Percentiles rank a stretch among this genome's conserved stretches.
Conservation (phyloP, 2,797 vertebrate species). For the Ptychadena robeensis region DNA sequence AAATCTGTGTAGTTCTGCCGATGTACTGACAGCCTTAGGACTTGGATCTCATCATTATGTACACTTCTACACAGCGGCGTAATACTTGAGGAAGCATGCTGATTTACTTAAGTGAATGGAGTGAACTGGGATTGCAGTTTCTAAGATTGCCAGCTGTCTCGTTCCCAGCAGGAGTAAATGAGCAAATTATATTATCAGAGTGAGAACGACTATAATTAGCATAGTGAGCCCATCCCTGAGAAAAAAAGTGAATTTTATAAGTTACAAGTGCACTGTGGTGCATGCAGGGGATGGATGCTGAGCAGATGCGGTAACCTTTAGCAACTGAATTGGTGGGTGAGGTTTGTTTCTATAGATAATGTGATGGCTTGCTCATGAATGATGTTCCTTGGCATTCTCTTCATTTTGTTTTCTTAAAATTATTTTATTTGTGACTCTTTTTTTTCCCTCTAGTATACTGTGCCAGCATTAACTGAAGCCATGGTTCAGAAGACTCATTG, state of each 20-base stretch:
- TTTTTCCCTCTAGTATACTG: too few species aligned
- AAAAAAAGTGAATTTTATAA: conserved; percentile 3
- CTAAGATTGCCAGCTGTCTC: conserved; percentile 36
- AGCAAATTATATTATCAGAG: conserved; percentile 20
- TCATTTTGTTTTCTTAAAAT: too few species aligned
- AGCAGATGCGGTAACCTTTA: not conserved
- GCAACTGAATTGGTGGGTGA: not conserved
- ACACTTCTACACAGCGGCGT: not conserved
- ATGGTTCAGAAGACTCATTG: too few species aligned
- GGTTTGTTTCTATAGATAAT: not conserved
- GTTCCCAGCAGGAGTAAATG: conserved; percentile 32
- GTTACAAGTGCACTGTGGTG: not conserved
- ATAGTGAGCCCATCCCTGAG: not conserved
- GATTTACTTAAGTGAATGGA: conserved; percentile 1
- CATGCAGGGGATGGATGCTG: not conserved
- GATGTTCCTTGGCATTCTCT: too few species aligned
- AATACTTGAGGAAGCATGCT: not conserved
- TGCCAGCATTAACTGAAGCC: too few species aligned
- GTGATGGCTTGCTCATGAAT: too few species aligned
- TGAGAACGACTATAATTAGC: conserved; percentile 3
- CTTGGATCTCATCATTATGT: conserved; percentile 3
- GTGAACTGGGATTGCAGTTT: not conserved
- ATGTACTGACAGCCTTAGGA: not conserved
- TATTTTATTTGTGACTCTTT: too few species aligned
- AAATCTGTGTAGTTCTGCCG: not conserved